A percentile compares a stretch with the other conserved stretches of the same genome.
Conservation (phyloP, 2,888 invertebrate genomes). For the Torymus auratus region DNA sequence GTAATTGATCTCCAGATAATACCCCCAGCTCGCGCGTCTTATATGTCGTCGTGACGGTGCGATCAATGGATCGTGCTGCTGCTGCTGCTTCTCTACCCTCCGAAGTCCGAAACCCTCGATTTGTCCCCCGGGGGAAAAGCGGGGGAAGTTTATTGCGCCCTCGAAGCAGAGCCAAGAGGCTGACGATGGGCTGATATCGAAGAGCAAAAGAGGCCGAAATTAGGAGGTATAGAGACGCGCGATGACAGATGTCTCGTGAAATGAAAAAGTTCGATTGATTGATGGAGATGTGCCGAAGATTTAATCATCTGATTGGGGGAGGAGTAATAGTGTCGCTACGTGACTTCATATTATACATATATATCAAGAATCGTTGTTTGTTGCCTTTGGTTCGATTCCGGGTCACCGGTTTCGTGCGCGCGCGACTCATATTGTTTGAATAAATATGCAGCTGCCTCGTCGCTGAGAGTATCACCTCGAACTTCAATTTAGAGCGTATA, state of each 20-base stretch:
- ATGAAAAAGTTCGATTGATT: slow-evolving; percentile 13
- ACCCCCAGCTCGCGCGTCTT: background rate
- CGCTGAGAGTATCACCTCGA: no score
- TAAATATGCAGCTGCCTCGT: no score
- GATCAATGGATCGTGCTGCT: background rate
- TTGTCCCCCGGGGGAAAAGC: background rate
- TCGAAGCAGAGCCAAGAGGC: background rate
- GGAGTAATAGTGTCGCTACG: no score
- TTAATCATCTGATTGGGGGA: background rate
- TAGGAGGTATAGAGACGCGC: background rate
- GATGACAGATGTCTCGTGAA: slow-evolving; percentile 11
- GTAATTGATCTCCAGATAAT: slow-evolving; percentile 14
- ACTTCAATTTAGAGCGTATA: no score
- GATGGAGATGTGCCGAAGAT: slow-evolving; percentile 4
- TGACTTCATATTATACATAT: no score
- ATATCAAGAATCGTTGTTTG: no score
- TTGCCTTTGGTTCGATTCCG: no score
- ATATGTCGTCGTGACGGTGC: background rate
- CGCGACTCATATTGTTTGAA: no score
- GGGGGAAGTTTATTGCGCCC: slow-evolving; percentile 7
- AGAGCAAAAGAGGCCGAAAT: background rate
- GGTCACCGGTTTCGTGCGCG: no score
- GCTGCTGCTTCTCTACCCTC: background rate
- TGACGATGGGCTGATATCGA: background rate
- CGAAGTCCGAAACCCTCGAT: background rate